phyloP scores from a whole-genome alignment of 2,888 invertebrate genomes.

The Sialis fuliginosa region DNA sequence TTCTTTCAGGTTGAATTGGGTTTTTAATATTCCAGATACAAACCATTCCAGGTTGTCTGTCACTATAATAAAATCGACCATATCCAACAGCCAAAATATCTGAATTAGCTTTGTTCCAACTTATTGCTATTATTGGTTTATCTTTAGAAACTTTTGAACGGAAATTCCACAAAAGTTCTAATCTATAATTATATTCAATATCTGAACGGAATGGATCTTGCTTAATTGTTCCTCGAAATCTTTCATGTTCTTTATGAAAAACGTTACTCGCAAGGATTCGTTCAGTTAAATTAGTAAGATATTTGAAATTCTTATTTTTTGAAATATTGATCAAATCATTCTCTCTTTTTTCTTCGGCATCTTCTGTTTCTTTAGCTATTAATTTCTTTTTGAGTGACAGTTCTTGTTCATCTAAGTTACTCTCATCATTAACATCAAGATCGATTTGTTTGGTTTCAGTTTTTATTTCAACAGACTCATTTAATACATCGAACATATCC shows the following conservation, averaged over 20 bases:
- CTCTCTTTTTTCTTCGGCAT: slow-evolving; percentile 11
- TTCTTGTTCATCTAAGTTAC: slow-evolving; percentile 13
- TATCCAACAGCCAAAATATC: slow-evolving; percentile 62
- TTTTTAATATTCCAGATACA: slow-evolving; percentile 70
- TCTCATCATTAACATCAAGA: slow-evolving; percentile 29
- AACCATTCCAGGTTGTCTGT: slow-evolving; percentile 39
- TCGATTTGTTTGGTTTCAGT: slow-evolving; percentile 19
- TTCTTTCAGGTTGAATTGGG: slow-evolving; percentile 55
- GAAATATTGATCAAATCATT: slow-evolving; percentile 21
- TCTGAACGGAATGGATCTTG: slow-evolving; percentile 43
- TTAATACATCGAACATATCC: slow-evolving; percentile 60
- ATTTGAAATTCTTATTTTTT: slow-evolving; percentile 29
- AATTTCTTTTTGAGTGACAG: slow-evolving; percentile 14
- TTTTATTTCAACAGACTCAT: slow-evolving; percentile 21
- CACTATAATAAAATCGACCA: slow-evolving; percentile 42
- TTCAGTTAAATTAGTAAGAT: slow-evolving; percentile 46
- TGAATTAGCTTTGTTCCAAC: slow-evolving; percentile 47
- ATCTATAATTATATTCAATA: slow-evolving; percentile 44
- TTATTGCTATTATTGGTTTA: slow-evolving; percentile 40
- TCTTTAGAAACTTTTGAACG: slow-evolving; percentile 29
- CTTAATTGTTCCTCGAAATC: slow-evolving; percentile 43
- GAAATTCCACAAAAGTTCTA: slow-evolving; percentile 51
- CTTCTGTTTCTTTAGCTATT: slow-evolving; percentile 13
- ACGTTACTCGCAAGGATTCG: slow-evolving; percentile 53
- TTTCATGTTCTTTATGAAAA: slow-evolving; percentile 46